Percentiles rank a stretch among this genome's conserved stretches.
These are phyloP conservation scores for Pristionchus fissidentatus DNA, from an alignment of 2,888 invertebrate species.

Conservation along the genomic window DNA sequence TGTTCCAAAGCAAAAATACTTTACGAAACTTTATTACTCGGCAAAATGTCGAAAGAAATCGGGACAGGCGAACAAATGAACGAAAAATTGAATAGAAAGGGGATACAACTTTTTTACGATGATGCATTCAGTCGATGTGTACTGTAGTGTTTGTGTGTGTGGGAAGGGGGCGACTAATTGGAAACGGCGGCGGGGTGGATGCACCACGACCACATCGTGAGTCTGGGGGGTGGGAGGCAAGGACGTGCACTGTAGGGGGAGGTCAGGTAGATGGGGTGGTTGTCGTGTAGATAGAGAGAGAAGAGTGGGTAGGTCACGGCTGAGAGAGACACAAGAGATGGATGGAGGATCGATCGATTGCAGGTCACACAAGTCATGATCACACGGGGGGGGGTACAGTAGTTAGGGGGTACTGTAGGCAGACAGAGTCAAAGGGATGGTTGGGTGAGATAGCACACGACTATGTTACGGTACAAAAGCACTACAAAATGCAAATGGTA, in stretches of 20 bases:
- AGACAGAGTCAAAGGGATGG: neutral
- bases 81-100: neutral
- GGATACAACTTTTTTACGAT: constrained; percentile 1
- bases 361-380: constrained; percentile 10
- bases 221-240: neutral
- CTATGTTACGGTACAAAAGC: constrained; percentile 2
- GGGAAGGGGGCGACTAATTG: neutral
- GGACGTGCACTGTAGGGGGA: neutral
- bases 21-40: constrained; percentile 9
- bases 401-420: neutral
- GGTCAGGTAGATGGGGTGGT: neutral
- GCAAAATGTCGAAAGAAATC: constrained; percentile 3
- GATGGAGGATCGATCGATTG: constrained; percentile 7
- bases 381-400: neutral
- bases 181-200: neutral
- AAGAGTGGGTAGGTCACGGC: constrained; percentile 7
- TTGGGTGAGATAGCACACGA: neutral
- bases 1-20: too few relatives aligned
- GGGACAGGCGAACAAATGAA: constrained; percentile 7
- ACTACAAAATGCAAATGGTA: too few relatives aligned
- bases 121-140: constrained; percentile 18
- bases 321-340: constrained; percentile 8
- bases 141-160: neutral
- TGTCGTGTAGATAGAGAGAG: constrained; percentile 3
- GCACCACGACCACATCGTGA: neutral